These are phyloP conservation scores for Cirrhinus molitorella DNA, from an alignment of 2,797 vertebrate genomes.

Conservation along the genomic window DNA sequence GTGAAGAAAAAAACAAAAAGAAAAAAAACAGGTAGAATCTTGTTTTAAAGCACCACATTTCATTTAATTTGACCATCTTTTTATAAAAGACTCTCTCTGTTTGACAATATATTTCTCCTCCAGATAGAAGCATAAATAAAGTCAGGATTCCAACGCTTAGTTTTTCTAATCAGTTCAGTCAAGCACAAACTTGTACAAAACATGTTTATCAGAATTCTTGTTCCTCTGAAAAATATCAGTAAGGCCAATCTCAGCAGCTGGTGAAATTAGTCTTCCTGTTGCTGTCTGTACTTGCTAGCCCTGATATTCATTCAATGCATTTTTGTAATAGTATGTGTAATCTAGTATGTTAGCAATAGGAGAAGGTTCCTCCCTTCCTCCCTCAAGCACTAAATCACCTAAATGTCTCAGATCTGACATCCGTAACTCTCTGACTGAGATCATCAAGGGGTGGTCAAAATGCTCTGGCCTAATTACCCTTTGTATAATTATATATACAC, in stretches of 20 bases:
- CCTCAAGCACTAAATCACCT: not conserved
- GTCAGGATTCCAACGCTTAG: not conserved
- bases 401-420: not conserved
- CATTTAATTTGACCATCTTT: not conserved
- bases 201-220: not conserved
- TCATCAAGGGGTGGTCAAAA: not conserved
- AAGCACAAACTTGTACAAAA: slow-evolving; percentile 3
- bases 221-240: not conserved
- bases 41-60: not conserved
- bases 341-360: not conserved
- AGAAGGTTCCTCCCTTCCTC: not conserved
- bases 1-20: too few relatives aligned
- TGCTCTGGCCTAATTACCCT: not conserved
- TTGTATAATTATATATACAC: slow-evolving; percentile 10
- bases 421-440: not conserved
- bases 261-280: not conserved
- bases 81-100: not conserved
- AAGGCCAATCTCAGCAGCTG: not conserved
- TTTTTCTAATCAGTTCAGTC: not conserved
- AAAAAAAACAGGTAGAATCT: not conserved
- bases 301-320: not conserved
- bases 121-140: not conserved
- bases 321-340: not conserved
- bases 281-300: not conserved
- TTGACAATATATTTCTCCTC: not conserved